Conservation (phyloP, 2,113 vertebrate genomes). For the Pionites leucogaster region DNA sequence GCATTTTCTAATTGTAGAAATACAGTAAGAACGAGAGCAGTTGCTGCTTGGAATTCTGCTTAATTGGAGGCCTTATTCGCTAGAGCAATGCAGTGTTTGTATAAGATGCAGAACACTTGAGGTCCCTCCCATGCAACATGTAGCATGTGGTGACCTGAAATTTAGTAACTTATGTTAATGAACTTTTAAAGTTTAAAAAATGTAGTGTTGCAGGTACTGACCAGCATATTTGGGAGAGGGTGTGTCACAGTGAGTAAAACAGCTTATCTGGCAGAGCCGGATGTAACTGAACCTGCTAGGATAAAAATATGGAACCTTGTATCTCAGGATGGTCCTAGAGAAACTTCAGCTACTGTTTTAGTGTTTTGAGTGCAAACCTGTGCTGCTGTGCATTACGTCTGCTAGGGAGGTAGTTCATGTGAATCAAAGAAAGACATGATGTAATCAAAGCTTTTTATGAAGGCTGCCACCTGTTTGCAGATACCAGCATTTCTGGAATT, state of each 20-base stretch:
- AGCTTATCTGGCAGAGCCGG: background rate
- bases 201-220: background rate
- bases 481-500: background rate
- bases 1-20: background rate
- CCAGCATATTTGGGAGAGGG: background rate
- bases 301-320: background rate
- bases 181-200: background rate
- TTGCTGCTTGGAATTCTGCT: background rate
- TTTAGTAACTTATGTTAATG: background rate
- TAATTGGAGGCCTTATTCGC: background rate
- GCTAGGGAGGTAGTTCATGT: background rate
- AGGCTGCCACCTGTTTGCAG: background rate
- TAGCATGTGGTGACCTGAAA: background rate
- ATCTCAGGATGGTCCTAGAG: background rate
- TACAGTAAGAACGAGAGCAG: background rate
- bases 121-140: background rate
- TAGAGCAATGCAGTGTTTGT: background rate
- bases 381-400: background rate
- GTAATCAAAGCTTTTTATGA: background rate
- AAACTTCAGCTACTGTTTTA: background rate
- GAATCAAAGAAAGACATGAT: background rate
- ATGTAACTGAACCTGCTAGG: rapidly evolving
- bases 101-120: background rate
- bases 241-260: background rate
- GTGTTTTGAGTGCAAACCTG: background rate